Base-by-base conservation (phyloP, 2,888 invertebrate species). In the Mythimna vitellina region DNA sequence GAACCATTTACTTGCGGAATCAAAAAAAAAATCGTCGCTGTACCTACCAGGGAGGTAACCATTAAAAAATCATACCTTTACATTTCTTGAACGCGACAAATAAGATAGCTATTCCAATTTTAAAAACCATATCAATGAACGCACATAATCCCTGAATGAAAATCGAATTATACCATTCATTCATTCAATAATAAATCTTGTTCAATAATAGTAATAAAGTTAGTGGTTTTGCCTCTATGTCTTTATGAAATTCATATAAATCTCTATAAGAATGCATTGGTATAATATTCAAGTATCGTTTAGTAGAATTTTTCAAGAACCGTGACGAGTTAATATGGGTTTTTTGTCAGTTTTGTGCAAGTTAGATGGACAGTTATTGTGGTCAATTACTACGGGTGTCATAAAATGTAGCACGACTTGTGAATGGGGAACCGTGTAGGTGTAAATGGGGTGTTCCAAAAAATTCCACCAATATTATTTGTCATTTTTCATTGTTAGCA, bases 311-410 rank as follows among this genome's bases (percentile, higher is more conserved):
- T 88, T 78, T 86, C 72, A 87, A 88, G 73, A 82, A 88, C 86
- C 93, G 93, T 94, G 92, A 93, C 94, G 90, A 91, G 89, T 93
- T 91, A 86, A 93, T 93, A 89, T 54, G 20, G 60, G 70, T 81
- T 88, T 89, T 89, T 89, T 89, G 84, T 79, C 70, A 78, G 84
- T 73, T 81, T 84, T 84, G 85, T 85, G 86, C 86, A 80, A 81
- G 82, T 82, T 90, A 90, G 90, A 86, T 74, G n/a, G 65, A 46
- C 66, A 87, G 89, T 92, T 90, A 92, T 93, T 88, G 89, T 87
- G 78, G 84, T 82, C 93, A 91, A 95, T 95, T 95, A 94, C 91
- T 92, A 94, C 92, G 95, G 91, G 86, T 94, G 95, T 95, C 95
- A 86, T 89, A 88, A 90, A 91, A 89, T 89, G 84, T 88, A 85